phyloP scores from a whole-genome alignment of 2,888 invertebrate genomes.

The Formica aserva region DNA sequence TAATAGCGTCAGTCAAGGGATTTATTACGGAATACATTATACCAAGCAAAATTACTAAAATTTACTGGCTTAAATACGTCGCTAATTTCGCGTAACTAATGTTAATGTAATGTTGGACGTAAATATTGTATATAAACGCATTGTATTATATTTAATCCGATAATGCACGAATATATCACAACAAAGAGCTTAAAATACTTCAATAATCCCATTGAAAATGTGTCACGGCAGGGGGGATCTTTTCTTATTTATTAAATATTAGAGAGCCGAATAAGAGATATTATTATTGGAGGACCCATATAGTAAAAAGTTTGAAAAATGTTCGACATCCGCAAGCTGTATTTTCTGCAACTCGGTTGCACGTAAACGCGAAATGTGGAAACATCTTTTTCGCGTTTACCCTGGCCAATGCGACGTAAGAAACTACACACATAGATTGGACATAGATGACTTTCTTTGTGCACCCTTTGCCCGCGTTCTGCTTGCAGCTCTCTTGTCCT shows the following conservation, averaged over 20 bases:
- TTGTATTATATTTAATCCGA: constrained; percentile 1
- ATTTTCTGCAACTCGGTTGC: neutral
- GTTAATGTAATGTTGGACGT: neutral
- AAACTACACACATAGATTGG: constrained; percentile 4
- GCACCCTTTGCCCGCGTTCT: constrained; percentile 26
- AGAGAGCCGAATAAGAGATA: neutral
- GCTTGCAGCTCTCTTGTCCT: constrained; percentile 42
- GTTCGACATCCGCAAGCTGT: neutral
- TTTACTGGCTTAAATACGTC: constrained; percentile 26
- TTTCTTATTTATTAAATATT: constrained; percentile 21
- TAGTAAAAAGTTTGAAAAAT: neutral
- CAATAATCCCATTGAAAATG: neutral
- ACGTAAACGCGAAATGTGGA: constrained; percentile 13
- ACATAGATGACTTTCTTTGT: constrained; percentile 15
- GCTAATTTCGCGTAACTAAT: constrained; percentile 33
- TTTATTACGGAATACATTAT: constrained; percentile 32
- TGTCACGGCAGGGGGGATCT: neutral
- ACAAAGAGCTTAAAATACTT: neutral
- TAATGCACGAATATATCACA: neutral
- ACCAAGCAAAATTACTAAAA: constrained; percentile 46
- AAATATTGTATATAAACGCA: constrained; percentile 18
- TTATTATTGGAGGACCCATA: neutral
- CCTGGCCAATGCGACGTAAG: neutral
- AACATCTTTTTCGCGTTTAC: constrained; percentile 32
- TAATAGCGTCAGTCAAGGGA: constrained; percentile 47